Evolutionary conservation across 2,797 vertebrate species (phyloP).

Genomic region (Poecilia gillii): DNA sequence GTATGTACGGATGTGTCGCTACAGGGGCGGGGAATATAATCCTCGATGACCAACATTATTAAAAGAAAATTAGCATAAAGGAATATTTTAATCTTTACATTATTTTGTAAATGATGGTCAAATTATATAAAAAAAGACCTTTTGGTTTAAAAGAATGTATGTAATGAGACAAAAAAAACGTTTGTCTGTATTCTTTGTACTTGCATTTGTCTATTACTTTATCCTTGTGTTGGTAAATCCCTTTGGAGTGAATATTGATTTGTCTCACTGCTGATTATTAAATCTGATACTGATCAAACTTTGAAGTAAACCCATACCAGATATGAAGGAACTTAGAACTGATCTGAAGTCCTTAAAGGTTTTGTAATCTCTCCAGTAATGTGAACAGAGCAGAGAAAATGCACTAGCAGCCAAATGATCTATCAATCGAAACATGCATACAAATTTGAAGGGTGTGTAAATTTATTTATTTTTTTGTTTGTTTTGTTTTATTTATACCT

Average conservation of each 20-base stretch:
- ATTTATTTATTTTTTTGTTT: conserved; percentile 32
- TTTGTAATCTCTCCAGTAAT: neutral
- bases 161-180: conserved; percentile 25
- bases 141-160: conserved; percentile 13
- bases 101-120: conserved; percentile 25
- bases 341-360: conserved; percentile 10
- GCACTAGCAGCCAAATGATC: conserved; percentile 34
- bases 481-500: conserved; percentile 45
- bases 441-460: conserved; percentile 40
- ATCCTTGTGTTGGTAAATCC: conserved; percentile 29
- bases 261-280: conserved; percentile 33
- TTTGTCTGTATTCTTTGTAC: conserved; percentile 11
- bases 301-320: conserved; percentile 11
- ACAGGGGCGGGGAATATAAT: conserved; percentile 22
- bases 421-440: conserved; percentile 23
- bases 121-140: neutral
- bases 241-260: conserved; percentile 50
- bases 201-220: conserved; percentile 20
- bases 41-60: conserved; percentile 7
- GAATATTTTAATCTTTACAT: conserved; percentile 44
- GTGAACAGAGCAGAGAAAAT: conserved; percentile 18
- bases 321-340: conserved; percentile 29
- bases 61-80: conserved; percentile 27
- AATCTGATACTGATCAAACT: conserved; percentile 30
- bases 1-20: conserved; percentile 52